Conservation (phyloP, 2,888 invertebrate species). For the Dugesia japonica region DNA sequence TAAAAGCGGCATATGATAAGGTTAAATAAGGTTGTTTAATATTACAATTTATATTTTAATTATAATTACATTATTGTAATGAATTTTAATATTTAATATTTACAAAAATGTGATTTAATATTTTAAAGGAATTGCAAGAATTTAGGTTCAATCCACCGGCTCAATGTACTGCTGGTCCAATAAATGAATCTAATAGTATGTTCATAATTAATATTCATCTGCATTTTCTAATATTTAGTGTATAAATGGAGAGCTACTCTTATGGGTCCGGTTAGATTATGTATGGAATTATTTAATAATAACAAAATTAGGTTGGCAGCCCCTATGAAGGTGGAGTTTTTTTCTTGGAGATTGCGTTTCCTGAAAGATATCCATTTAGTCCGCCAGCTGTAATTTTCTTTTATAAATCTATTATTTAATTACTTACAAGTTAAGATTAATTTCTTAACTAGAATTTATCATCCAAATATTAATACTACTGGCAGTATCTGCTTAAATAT, state of each 20-base stretch:
- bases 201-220: background rate
- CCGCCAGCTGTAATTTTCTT: slow-evolving; percentile 29
- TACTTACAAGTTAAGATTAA: slow-evolving; percentile 34
- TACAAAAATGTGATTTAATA: too few relatives aligned
- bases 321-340: slow-evolving; percentile 23
- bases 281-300: too few relatives aligned
- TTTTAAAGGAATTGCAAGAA: slow-evolving; percentile 17
- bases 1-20: too few relatives aligned
- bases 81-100: too few relatives aligned
- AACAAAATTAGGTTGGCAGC: background rate
- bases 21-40: too few relatives aligned
- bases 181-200: background rate
- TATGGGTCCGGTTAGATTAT: background rate
- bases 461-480: slow-evolving; percentile 31
- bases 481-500: slow-evolving; percentile 36
- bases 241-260: background rate
- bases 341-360: slow-evolving; percentile 6
- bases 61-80: too few relatives aligned
- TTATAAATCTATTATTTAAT: background rate
- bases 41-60: too few relatives aligned
- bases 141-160: slow-evolving; percentile 3
- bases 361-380: background rate
- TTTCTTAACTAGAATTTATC: slow-evolving; percentile 35
- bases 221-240: background rate
- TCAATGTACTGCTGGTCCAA: slow-evolving; percentile 25